Base-by-base conservation (phyloP, 2,888 invertebrate species). In the Neoitamus cyanurus region DNA sequence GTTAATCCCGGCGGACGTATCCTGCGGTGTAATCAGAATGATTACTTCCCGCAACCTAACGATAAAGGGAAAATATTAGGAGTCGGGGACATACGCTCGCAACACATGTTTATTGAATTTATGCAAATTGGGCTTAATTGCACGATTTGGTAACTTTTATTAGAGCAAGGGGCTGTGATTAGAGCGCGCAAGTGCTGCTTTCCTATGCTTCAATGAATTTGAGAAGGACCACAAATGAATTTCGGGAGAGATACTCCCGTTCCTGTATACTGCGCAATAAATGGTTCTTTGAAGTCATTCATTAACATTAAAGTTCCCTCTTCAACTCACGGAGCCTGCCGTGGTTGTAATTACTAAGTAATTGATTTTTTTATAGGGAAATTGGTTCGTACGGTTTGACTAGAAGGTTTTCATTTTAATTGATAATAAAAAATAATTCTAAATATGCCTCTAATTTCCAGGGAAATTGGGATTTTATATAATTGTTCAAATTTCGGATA, bases 81-180 rank as follows among this genome's bases (percentile, higher is more conserved):
- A 30, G 34, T 70, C 70, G 34, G 70, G 70, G 15, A 34, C 7
- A 31, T 30, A 70, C 70, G n/a, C n/a, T 70, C 3, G 2, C 34
- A 70, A 30, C 70, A 70, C 34, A 70, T 70, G 70, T 70, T 70
- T 70, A 31, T 31, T 30, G 70, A 70, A 70, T 70, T 70, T 70
- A 70, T 70, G 70, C 70, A 70, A 70, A 70, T 70, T 70, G 34
- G 11, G 30, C 31, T 70, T n/a, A 31, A 70, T 31, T 70, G 70
- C 11, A 70, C 69, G 70, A 34, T 28, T 70, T 31, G 70, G 70
- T 30, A 34, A 34, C 70, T 70, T 30, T 70, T 30, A 70, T 70
- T 70, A 31, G 34, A 70, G 30, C 30, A 31, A 25, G 30, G 70
- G 31, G 70, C 30, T 70, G 30, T 70, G 70, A 70, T 31, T 70